Evolutionary conservation across 1,140 invertebrate species (phyloP).

Genomic region (Vollenhovia emeryi): DNA sequence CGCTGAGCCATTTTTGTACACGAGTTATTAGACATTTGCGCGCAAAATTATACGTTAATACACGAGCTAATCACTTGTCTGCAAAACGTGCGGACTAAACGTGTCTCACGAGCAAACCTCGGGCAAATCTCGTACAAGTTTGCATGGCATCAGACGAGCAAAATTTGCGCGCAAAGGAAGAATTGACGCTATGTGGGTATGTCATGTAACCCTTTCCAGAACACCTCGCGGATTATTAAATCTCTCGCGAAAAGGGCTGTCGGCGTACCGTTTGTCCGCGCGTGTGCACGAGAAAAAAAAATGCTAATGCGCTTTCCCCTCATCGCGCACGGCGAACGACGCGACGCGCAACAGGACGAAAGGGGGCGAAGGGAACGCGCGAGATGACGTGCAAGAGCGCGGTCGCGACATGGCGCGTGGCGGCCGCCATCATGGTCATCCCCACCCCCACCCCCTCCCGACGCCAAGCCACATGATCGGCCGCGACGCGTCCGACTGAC

Average conservation of each 20-base stretch:
- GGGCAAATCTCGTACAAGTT: no score
- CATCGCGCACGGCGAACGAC: background rate
- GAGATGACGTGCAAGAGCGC: constrained; percentile 17
- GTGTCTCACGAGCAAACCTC: no score
- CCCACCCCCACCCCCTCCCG: no score
- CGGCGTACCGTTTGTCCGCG: background rate
- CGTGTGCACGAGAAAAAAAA: background rate
- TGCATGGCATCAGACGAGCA: no score
- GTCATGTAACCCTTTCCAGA: background rate
- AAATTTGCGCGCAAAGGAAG: no score
- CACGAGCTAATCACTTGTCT: no score
- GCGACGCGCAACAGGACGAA: constrained; percentile 12
- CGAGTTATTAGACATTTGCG: no score
- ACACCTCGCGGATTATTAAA: background rate
- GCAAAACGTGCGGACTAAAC: no score
- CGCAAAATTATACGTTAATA: no score
- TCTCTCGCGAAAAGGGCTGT: background rate
- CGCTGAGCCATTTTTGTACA: no score
- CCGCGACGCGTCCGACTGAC: background rate
- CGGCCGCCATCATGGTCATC: constrained; percentile 18
- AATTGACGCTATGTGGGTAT: no score
- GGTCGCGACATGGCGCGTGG: constrained; percentile 28
- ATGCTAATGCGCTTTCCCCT: constrained; percentile 30
- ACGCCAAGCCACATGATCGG: background rate
- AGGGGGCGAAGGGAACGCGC: background rate